Evolutionary conservation across 1,140 invertebrate genomes (phyloP).

Genomic region (Zaprionus capensis): DNA sequence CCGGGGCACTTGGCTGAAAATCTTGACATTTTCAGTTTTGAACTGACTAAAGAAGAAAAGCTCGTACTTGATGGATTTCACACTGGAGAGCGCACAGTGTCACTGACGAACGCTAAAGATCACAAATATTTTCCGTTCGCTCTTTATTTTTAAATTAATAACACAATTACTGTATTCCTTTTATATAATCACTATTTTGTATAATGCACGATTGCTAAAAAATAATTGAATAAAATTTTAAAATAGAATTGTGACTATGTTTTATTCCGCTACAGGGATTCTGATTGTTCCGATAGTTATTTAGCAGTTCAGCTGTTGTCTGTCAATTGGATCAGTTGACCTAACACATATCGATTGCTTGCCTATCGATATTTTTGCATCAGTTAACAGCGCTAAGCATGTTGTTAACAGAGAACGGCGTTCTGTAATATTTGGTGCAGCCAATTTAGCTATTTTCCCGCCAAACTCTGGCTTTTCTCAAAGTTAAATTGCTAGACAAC

Average conservation of each 20-base stretch:
- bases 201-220: background rate
- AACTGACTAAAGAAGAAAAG: slow-evolving; percentile 87
- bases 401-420: too few relatives aligned
- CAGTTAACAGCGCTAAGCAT: too few relatives aligned
- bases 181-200: background rate
- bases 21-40: slow-evolving; percentile 90
- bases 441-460: too few relatives aligned
- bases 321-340: background rate
- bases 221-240: background rate
- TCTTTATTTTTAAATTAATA: slow-evolving; percentile 49
- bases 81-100: slow-evolving; percentile 86
- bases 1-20: slow-evolving; percentile 89
- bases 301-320: background rate
- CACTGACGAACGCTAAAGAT: slow-evolving; percentile 79
- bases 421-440: too few relatives aligned
- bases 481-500: too few relatives aligned
- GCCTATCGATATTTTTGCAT: background rate
- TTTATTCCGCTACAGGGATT: background rate
- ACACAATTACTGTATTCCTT: background rate
- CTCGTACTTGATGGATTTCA: slow-evolving; percentile 87
- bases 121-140: slow-evolving; percentile 88
- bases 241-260: background rate
- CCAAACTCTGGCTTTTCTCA: too few relatives aligned
- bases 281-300: background rate
- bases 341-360: background rate